Evolutionary conservation across 2,888 invertebrate genomes (phyloP), one percentile per base, ranked within the genome.

Genomic region (Elysia crispata): DNA sequence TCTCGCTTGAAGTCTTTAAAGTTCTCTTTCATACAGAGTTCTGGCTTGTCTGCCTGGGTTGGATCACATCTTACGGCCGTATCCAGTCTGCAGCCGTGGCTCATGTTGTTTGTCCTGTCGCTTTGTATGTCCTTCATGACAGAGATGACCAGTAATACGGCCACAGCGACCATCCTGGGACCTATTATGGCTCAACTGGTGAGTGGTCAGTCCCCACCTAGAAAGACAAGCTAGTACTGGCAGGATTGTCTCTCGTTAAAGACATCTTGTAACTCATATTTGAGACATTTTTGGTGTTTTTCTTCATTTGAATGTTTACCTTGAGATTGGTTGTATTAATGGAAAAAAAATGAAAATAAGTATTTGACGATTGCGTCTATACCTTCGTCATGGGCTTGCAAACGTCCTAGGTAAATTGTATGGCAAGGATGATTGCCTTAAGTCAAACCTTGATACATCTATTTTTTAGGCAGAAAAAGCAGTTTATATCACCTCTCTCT

Each of bases 131-230:
- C 80, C 57, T 80, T 76, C 41, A 57, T 80, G 76, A 80, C 80
- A 6, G 80, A 80, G 62, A 70, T 80, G 15, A 80, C 80, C 33
- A 80, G 80, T 49, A 80, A 80, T 41, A 69, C 80, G 3, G 76
- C 80, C 6, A 76, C 76, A 5, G 76, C 76, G 11, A 76, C 76
- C 62, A 76, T 80, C 20, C 49, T 80, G 5, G 57, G 80, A 20
- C 80, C 80, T n/a, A 80, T 80, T 49, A 23, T 80, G 30, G 75
- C 80, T 28, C 66, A 80, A n/a, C 15, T 80, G 69, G 80, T 80
- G 11, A 49, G 67, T 54, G 25, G 23, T 54, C 18, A 54, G 13
- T 18, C 13, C 54, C 13, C 13, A 13, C 18, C 13, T 54, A 18
- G 15, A 54, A 15, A 15, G 54, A 18, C 18, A 54, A 54, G 18